These are phyloP conservation scores for Drosophila simulans DNA, from an alignment of 1,140 invertebrate genomes.

Conservation along the genomic window DNA sequence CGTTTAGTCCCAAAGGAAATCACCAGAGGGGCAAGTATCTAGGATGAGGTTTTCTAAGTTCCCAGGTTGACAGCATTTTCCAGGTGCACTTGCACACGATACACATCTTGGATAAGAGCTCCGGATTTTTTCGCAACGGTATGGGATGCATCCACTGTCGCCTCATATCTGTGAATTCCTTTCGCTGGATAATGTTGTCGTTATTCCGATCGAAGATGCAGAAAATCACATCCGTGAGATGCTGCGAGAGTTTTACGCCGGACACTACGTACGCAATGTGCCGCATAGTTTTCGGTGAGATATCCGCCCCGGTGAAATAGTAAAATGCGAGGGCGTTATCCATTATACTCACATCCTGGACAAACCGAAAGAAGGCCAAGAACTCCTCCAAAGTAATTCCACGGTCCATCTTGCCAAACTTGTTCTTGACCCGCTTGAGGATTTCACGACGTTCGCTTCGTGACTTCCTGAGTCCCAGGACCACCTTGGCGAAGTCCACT, in stretches of 20 bases:
- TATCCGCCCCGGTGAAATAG: conserved; percentile 44
- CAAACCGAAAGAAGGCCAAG: conserved; percentile 41
- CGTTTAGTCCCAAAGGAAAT: conserved; percentile 40
- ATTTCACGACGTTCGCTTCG: not conserved
- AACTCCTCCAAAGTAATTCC: conserved; percentile 45
- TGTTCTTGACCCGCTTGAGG: conserved; percentile 22
- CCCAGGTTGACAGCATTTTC: not conserved
- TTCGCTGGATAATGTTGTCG: conserved; percentile 29
- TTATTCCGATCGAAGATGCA: conserved; percentile 46
- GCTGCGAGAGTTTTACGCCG: conserved; percentile 12
- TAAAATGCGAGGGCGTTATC: conserved; percentile 43
- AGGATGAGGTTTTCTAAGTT: not conserved
- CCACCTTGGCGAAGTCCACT: conserved; percentile 37
- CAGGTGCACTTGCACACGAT: conserved; percentile 38
- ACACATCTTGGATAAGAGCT: not conserved
- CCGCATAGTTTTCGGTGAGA: conserved; percentile 18
- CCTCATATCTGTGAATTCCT: conserved; percentile 23
- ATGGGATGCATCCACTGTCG: conserved; percentile 2
- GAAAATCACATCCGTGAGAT: conserved; percentile 46
- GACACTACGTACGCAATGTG: conserved; percentile 41
- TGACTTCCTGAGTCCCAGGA: conserved; percentile 22
- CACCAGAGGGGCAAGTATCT: conserved; percentile 43
- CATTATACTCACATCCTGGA: conserved; percentile 26
- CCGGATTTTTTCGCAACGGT: not conserved
- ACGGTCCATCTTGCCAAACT: not conserved